phyloP scores from a whole-genome alignment of 1,140 invertebrate genomes.

The Atta colombica region DNA sequence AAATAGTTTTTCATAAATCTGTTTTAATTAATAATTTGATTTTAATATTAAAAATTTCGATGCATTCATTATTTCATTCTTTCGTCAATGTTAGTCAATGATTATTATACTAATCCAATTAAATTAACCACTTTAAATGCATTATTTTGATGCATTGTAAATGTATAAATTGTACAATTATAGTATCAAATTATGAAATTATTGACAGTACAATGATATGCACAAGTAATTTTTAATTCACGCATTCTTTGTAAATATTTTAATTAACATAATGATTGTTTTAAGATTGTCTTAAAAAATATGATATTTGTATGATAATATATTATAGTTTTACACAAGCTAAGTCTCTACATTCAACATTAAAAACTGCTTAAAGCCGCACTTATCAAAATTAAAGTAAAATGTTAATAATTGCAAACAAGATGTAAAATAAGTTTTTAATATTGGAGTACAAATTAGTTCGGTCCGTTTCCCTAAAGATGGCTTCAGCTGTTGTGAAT shows the following conservation, averaged over 20 bases:
- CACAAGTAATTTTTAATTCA: background rate
- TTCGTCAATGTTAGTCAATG: background rate
- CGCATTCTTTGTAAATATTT: background rate
- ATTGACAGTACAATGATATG: background rate
- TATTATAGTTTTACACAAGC: background rate
- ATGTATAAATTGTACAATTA: background rate
- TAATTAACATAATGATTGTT: too few relatives aligned
- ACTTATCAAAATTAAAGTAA: background rate
- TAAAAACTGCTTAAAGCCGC: background rate
- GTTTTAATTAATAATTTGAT: background rate
- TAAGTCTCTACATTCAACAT: background rate
- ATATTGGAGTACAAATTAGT: background rate
- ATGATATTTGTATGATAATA: background rate
- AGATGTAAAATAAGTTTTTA: background rate
- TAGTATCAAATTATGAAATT: background rate
- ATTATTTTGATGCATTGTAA: background rate
- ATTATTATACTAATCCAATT: background rate
- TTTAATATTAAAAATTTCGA: background rate
- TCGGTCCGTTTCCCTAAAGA: too few relatives aligned
- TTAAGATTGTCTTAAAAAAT: too few relatives aligned
- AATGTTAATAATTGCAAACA: background rate
- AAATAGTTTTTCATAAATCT: background rate
- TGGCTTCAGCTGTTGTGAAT: too few relatives aligned
- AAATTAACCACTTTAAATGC: background rate
- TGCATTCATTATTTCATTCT: background rate